Base-by-base conservation (phyloP, 2,113 vertebrate genomes). In the Cryptomyrus ogoouensis region DNA sequence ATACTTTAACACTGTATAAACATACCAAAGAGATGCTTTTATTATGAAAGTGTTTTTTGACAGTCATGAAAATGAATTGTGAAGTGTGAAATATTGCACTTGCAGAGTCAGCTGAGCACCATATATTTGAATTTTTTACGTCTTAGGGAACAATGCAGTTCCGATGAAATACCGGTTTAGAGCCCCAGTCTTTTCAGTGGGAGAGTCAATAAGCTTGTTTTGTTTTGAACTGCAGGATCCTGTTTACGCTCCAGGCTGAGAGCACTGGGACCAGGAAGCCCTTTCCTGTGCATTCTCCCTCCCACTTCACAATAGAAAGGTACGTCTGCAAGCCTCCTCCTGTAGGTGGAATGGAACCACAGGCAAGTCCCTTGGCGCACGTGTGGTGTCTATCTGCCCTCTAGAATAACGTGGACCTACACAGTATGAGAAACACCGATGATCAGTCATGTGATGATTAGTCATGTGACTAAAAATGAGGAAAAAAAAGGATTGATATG, bases 241-340 rank as follows among this genome's bases (percentile, higher is more conserved):
- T 62, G 80, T 86, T 77, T 83, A 66, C 27, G 83, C 62, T 83
- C 42, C 87, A 88, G 90, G 46, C 88, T 66, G 89, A 53, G 80
- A 88, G 58, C 39, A 24, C 53, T 90, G 87, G 92, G 88, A 89
- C 89, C 77, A 27, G 56, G 74, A 70, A 89, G 53, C 83, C 83
- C 83, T 90, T 39, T 56, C 42, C 39, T 80, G n/a, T 47, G 66
- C 13, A 19, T 24, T 27, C 83, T 84, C 89, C 44, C 83, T 83
- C 47, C 83, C n/a, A 24, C 44, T 47, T 88, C 89, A 90, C 70
- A 90, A 70, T 89, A 88, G 56, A 92, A 86, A 92, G 91, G 92
- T 92, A 91, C 1, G 89, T 91, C 83, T 27, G 87, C 44, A 83
- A 49, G 42, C 89, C 50, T 21, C 8, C n/a, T 89, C 49, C 21